Evolutionary conservation across 2,888 invertebrate species (phyloP).

Genomic region (Trissonchulus latispiculum): DNA sequence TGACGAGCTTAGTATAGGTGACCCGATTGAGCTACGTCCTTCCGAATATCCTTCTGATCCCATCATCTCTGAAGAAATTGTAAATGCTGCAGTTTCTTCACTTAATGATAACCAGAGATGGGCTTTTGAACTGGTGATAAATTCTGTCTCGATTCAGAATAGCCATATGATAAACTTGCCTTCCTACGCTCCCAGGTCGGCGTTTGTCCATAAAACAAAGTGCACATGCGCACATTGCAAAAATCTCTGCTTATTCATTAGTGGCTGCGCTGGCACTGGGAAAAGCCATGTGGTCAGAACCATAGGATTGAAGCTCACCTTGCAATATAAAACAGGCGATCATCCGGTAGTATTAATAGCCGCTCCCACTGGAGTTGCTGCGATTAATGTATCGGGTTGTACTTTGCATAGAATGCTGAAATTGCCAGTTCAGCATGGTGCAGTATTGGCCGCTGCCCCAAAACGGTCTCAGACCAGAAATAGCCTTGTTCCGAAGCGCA

Average conservation of each 20-base stretch:
- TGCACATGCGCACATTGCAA: background rate
- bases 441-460: background rate
- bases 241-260: background rate
- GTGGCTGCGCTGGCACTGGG: constrained; percentile 12
- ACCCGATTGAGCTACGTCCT: no score
- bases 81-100: background rate
- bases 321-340: background rate
- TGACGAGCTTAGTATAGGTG: no score
- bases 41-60: no score
- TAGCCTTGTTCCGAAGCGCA: background rate
- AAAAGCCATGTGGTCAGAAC: background rate
- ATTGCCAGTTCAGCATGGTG: background rate
- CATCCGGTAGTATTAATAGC: background rate
- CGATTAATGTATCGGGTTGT: background rate
- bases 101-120: no score
- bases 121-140: no score
- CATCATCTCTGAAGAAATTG: background rate
- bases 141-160: no score
- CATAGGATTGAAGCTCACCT: no score
- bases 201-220: background rate
- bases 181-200: no score
- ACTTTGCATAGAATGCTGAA: background rate
- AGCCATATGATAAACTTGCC: no score
- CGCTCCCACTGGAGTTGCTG: background rate
- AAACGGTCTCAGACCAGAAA: background rate